Base-by-base conservation (phyloP, 2,888 invertebrate species). In the Apamea anceps region DNA sequence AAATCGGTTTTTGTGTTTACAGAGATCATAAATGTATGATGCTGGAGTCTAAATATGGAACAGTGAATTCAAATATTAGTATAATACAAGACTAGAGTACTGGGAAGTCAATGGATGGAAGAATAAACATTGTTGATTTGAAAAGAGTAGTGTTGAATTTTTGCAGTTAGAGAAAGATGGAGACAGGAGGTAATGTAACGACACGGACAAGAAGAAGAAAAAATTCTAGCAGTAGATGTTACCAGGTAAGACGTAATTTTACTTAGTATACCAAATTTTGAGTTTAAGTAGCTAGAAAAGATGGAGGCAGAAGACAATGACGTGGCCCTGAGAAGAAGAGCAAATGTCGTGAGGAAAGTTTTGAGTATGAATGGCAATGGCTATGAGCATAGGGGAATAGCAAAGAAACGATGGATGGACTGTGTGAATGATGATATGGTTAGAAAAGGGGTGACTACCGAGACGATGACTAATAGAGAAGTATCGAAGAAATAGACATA, bases 21-120 rank as follows among this genome's bases (percentile, higher is more conserved):
- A 72, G 5, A 79, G 80, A 86, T 89, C 85, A 89, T 80, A 86
- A 81, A 71, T 76, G 78, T 80, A 78, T 77, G 76, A 80, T 83
- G 76, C 68, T 65, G 51, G 67, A 73, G 63, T 81, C 77, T 87
- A 87, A 85, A 86, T 85, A 83, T 62, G 71, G 70, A 89, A 66
- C 77, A 71, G 82, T 70, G 66, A 68, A 83, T 78, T 71, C 72
- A 82, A 82, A 87, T 81, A 85, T 85, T 84, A 81, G 76, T 82
- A 80, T 84, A 72, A 82, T 66, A 48, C 45, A 70, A 75, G 37
- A 75, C 60, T 65, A n/a, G 32, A 60, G 37, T 21, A 72, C 66
- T 45, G 63, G 3, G 18, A 68, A 28, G 45, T 48, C 54, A 45
- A 62, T 68, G 60, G 18, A 18, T 12, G 68, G 32, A 72, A 28